Evolutionary conservation across 2,797 vertebrate species (phyloP), one percentile per base, ranked within the genome.

Genomic region (Pseudopleuronectes americanus): DNA sequence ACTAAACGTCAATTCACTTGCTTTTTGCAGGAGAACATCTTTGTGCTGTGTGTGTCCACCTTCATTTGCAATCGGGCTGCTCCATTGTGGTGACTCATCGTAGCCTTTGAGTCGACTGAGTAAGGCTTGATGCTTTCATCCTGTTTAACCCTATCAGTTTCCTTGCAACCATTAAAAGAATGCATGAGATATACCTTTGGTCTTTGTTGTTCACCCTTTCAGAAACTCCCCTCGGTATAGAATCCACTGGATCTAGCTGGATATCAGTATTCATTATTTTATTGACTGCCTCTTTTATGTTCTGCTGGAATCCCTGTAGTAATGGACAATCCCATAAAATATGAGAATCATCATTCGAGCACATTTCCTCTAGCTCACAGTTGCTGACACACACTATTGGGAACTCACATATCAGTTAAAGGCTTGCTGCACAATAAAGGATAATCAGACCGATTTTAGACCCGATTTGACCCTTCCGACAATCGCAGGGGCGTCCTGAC

Each of bases 191-290:
- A 23, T 9, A 10, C 21, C 9, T 23, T 52, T 51, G n/a, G 60
- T 52, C 48, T 63, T 23, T 24, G 48, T 31, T 60, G 23, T 60
- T 45, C 26, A 59, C 38, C 41, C 43, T 45, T 45, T 60, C 17
- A 28, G 23, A 19, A 60, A n/a, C 12, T 22, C 17, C 45, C 45
- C 6, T 16, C 19, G 3, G 58, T 21, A 4, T 21, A 21, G 21
- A 21, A 33, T 21, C 21, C 13, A 9, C 12, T 23, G 9, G 28
- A 33, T 13, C 12, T 17, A 9, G 19, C 33, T 47, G 26, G n/a
- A 62, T 22, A 33, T 49, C 45, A 33, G 21, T 62, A 33, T 62
- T 49, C 26, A 31, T 61, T 61, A 47, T 59, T 53, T 28, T n/a
- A 19, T 16, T 14, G n/a, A 48, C 24, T 24, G 19, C 22, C 16